Base-by-base conservation (phyloP, 1,140 invertebrate species). In the Drosophila erecta region DNA sequence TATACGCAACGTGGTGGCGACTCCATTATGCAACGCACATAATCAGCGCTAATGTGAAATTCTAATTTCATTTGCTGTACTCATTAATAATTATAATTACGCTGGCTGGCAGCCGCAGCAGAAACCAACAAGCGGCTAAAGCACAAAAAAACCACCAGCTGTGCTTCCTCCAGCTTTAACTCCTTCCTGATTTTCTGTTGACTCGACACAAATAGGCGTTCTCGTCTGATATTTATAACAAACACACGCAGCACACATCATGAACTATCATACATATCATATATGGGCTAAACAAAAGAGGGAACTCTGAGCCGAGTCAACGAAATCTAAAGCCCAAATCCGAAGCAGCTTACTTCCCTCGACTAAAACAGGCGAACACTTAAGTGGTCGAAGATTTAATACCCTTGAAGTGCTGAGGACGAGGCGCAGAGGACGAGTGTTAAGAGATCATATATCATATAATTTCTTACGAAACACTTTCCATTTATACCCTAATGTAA, bases 31-130 rank as follows among this genome's bases (percentile, higher is more conserved):
- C 76, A 85, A 85, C 73, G 65, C 65, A 73, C 72, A 70, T 65
- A 81, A 86, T 67, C 60, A 81, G 51, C 49, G 76, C 47, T 85
- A 62, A 60, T 86, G 66, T 73, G 58, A 74, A 76, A 79, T 89
- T 79, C 79, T 89, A 84, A 89, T 80, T 77, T 73, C 44, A 64
- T 78, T 78, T 78, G 43, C 53, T 77, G 35, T 73, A 57, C 76
- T 89, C 64, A 89, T 87, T 76, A 89, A 87, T 89, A 89, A 83
- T 89, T 74, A 89, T 89, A 79, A 89, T 67, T 67, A 61, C 56
- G 77, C 62, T 50, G 37, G 24, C 24, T 33, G 47, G n/a, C 71
- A 62, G 57, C 27, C 50, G 20, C 51, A 47, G 5, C 47, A 49
- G 40, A 27, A 40, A 47, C 37, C 35, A 57, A 41, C n/a, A 22